Conservation (phyloP, 2,888 invertebrate species). For the Drosophila colorata region DNA sequence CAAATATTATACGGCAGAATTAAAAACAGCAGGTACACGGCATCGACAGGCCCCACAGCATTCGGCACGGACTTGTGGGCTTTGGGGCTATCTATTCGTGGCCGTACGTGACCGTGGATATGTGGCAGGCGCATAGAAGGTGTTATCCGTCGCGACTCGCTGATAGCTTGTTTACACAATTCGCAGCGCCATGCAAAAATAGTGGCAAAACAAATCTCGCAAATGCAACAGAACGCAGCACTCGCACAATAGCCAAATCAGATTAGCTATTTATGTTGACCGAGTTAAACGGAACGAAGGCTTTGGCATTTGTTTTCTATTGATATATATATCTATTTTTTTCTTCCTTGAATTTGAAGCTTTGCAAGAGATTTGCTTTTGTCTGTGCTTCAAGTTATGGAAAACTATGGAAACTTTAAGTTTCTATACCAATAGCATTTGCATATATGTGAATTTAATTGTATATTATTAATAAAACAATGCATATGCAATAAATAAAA, state of each 20-base stretch:
- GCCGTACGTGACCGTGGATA: conserved; percentile 21
- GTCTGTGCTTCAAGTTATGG: too few species aligned
- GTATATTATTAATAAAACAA: too few species aligned
- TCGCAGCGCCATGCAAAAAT: conserved; percentile 28
- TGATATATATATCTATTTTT: too few species aligned
- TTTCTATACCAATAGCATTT: too few species aligned
- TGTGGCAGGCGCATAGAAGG: conserved; percentile 8
- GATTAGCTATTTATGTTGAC: conserved; percentile 1
- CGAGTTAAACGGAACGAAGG: not conserved
- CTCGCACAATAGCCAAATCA: conserved; percentile 1
- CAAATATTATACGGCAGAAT: conserved; percentile 46
- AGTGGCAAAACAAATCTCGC: conserved; percentile 6
- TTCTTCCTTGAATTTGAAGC: too few species aligned
- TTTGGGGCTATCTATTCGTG: conserved; percentile 1
- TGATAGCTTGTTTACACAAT: conserved; percentile 30
- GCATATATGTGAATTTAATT: too few species aligned
- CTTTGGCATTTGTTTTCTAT: not conserved
- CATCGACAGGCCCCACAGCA: not conserved
- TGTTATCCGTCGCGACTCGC: conserved; percentile 11
- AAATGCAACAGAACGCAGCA: conserved; percentile 9
- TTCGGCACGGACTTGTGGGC: not conserved
- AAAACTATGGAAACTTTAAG: too few species aligned
- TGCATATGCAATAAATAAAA: too few species aligned
- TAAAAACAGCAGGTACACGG: not conserved
- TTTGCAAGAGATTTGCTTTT: too few species aligned